Base-by-base conservation (phyloP, 2,888 invertebrate genomes). In the Temnothorax ravouxi region DNA sequence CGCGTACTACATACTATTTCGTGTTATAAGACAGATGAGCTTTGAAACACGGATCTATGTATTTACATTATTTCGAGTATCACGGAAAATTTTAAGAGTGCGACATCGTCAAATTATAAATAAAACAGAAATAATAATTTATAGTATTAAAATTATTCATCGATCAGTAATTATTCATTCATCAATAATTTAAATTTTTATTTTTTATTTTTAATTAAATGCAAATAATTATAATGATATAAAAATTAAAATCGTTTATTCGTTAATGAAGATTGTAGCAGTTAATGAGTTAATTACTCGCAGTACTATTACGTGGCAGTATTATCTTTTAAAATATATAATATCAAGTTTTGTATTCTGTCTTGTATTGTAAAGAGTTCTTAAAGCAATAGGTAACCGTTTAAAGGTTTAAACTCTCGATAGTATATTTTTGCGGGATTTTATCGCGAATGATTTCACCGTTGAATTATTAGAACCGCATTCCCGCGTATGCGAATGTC, bases 21-120 rank as follows among this genome's bases (percentile, higher is more conserved):
- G n/a, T 18, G 9, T 52, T 66, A 44, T 50, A 38, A 52, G 66
- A 76, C 34, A 18, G 18, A 76, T 64, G 67, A 67, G 25, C 29
- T 47, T 54, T 41, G 41, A 11, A 50, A 52, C 21, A 3, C 34
- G 52, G 11, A 2, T 21, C 15, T 38, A 15, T 6, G 50, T n/a
- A 50, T 64, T 52, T 25, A 18, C 25, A 9, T 64, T 62, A 13
- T 64, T 52, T 52, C 15, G 15, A 47, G 11, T 50, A 34, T 21
- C 25, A n/a, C 5, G 11, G 29, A 54, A 21, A 77, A 38, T n/a
- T 64, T n/a, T 54, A 25, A 52, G 5, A 52, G 5, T 8, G n/a
- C n/a, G 75, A 38, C 66, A 6, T 4, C 13, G 25, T 59, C 1
- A 13, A 25, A 76, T 64, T 25, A 52, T 29, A 54, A 66, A 9